These are phyloP conservation scores for Cryptocheilus praepositus DNA, from an alignment of 2,888 invertebrate species.

Conservation along the genomic window DNA sequence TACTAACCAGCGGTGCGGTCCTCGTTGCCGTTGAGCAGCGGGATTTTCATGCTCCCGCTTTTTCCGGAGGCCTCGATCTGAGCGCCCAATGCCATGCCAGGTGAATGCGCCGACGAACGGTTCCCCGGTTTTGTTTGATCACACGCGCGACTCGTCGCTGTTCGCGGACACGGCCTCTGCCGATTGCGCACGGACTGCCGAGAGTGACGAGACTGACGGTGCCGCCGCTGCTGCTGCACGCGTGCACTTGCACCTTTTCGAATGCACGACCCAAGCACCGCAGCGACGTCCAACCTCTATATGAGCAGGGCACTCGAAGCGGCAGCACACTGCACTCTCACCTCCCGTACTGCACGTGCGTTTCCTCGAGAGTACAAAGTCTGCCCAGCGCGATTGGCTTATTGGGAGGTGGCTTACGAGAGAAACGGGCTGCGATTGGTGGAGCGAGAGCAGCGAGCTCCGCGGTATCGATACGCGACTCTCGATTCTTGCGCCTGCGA, in stretches of 20 bases:
- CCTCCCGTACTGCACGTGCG: slow-evolving; percentile 60
- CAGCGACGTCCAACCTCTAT: slow-evolving; percentile 40
- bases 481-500: too few relatives aligned
- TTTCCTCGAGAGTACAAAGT: slow-evolving; percentile 64
- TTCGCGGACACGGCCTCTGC: slow-evolving; percentile 4
- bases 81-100: slow-evolving; percentile 72
- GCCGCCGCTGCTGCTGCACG: slow-evolving; percentile 12
- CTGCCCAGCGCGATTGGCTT: slow-evolving; percentile 28
- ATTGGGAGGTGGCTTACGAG: not conserved
- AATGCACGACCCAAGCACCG: slow-evolving; percentile 21
- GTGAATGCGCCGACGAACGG: not conserved
- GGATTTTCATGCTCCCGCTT: slow-evolving; percentile 67
- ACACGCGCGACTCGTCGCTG: slow-evolving; percentile 21
- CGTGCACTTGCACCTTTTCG: slow-evolving; percentile 40
- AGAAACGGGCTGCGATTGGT: too few relatives aligned
- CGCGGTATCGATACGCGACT: slow-evolving; percentile 10
- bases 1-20: slow-evolving; percentile 52
- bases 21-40: slow-evolving; percentile 64
- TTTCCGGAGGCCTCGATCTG: slow-evolving; percentile 71
- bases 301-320: slow-evolving; percentile 50
- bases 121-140: slow-evolving; percentile 25
- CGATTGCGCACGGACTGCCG: too few relatives aligned
- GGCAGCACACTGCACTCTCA: slow-evolving; percentile 42
- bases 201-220: slow-evolving; percentile 7
- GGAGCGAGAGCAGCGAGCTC: too few relatives aligned